Percentiles rank a stretch among this genome's conserved stretches.
phyloP scores from a whole-genome alignment of 2,113 vertebrate genomes.

The Serilophus lunatus region DNA sequence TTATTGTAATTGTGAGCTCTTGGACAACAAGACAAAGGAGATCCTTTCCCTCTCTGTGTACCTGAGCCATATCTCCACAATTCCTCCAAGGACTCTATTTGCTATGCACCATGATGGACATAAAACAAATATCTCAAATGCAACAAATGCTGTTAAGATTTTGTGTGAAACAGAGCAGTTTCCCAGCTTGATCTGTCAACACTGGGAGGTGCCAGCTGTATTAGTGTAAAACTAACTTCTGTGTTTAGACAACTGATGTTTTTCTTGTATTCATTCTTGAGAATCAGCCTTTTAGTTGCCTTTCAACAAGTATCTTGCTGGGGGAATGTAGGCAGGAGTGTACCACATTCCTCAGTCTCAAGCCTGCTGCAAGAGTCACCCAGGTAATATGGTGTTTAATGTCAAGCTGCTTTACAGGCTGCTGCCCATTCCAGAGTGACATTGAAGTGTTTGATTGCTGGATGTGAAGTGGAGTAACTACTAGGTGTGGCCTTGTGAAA shows the following conservation, averaged over 20 bases:
- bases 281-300: not conserved
- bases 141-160: not conserved
- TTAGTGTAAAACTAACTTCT: not conserved
- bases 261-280: not conserved
- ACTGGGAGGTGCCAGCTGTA: not conserved
- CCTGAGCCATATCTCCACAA: not conserved
- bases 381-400: not conserved
- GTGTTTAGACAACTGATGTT: not conserved
- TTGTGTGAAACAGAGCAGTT: not conserved
- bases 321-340: accelerated
- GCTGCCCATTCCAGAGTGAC: not conserved
- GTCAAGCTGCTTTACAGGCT: constrained; percentile 23
- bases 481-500: not conserved
- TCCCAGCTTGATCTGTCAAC: not conserved
- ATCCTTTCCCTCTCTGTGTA: not conserved
- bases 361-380: not conserved
- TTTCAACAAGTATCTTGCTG: not conserved
- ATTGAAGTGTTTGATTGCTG: constrained; percentile 34
- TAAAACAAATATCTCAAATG: not conserved
- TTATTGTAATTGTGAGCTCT: not conserved
- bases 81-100: not conserved
- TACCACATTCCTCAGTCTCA: not conserved
- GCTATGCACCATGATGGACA: not conserved
- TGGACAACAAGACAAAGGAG: not conserved
- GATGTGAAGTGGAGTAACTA: not conserved